phyloP scores from a whole-genome alignment of 2,888 invertebrate genomes.

The Volucella inflata region DNA sequence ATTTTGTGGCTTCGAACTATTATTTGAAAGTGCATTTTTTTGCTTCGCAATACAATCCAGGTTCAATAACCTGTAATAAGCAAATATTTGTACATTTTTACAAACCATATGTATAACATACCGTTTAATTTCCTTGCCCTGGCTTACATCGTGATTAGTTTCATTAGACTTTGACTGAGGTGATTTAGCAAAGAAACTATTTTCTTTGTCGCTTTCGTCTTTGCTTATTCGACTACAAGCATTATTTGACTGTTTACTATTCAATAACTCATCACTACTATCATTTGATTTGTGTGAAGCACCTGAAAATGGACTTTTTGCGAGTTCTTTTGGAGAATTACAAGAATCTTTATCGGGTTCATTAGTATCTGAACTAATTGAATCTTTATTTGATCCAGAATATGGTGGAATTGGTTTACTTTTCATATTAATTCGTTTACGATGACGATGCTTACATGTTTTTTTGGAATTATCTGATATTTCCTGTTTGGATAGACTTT shows the following conservation, averaged over 20 bases:
- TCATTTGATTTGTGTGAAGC: constrained; percentile 7
- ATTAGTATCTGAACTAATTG: too few species aligned
- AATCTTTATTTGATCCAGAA: too few species aligned
- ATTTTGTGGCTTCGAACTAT: constrained; percentile 63
- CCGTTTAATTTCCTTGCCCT: constrained; percentile 82
- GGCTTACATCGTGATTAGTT: constrained; percentile 76
- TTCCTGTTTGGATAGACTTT: constrained; percentile 34
- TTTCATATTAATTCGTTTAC: too few species aligned
- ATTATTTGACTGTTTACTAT: neutral
- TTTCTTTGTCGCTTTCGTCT: constrained; percentile 77
- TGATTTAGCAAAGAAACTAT: constrained; percentile 44
- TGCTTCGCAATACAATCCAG: constrained; percentile 79
- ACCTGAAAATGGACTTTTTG: neutral
- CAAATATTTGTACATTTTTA: constrained; percentile 7
- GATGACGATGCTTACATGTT: neutral
- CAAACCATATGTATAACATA: constrained; percentile 49
- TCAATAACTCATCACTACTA: constrained; percentile 12
- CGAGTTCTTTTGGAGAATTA: too few species aligned
- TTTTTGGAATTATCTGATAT: constrained; percentile 20
- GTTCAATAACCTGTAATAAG: constrained; percentile 79
- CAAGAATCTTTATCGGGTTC: too few species aligned
- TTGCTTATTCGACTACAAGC: constrained; percentile 25
- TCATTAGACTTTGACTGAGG: constrained; percentile 60
- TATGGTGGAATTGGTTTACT: too few species aligned
- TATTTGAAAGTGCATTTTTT: constrained; percentile 34